Evolutionary conservation across 2,888 invertebrate genomes (phyloP).

Genomic region (Abrostola triplasia): DNA sequence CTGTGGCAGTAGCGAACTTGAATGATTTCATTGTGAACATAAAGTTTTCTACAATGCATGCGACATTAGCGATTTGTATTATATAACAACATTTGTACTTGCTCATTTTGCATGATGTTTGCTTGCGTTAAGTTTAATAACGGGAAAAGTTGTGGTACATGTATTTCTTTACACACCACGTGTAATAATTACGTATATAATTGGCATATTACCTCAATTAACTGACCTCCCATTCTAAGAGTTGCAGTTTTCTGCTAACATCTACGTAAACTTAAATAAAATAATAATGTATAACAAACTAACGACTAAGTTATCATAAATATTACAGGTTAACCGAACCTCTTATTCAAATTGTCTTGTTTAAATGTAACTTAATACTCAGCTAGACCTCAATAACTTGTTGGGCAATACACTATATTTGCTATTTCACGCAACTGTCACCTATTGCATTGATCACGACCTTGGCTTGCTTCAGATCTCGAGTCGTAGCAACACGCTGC

Average conservation of each 20-base stretch:
- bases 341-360: constrained; percentile 2
- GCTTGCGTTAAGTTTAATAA: background rate
- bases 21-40: constrained; percentile 60
- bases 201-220: background rate
- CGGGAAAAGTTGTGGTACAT: background rate
- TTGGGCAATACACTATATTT: constrained; percentile 39
- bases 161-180: background rate
- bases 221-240: background rate
- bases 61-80: constrained; percentile 55
- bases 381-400: constrained; percentile 17
- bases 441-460: constrained; percentile 54
- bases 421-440: constrained; percentile 48
- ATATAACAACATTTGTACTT: background rate
- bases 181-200: background rate
- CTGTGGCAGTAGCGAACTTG: constrained; percentile 67
- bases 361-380: constrained; percentile 7
- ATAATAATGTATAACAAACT: too few relatives aligned
- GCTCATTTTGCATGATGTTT: background rate
- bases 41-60: constrained; percentile 49
- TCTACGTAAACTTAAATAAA: too few relatives aligned
- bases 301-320: too few relatives aligned
- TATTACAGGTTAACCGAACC: background rate
- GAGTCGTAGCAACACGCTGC: constrained; percentile 51
- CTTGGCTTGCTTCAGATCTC: constrained; percentile 56
- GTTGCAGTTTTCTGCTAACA: too few relatives aligned